These are phyloP conservation scores for Leptonema lineaticorne DNA, from an alignment of 1,140 invertebrate species.

Conservation along the genomic window DNA sequence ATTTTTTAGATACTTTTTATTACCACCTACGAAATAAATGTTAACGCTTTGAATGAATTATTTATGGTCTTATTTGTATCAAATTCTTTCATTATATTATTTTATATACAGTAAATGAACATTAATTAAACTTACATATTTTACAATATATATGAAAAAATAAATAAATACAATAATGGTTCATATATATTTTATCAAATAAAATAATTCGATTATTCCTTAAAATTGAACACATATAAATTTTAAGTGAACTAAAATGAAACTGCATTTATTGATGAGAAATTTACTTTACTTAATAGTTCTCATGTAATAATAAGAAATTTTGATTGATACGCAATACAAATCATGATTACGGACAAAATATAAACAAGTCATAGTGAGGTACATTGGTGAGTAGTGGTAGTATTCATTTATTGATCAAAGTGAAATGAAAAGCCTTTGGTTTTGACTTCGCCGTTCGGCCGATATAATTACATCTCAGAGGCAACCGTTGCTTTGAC, in stretches of 20 bases:
- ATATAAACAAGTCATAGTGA: slow-evolving; percentile 22
- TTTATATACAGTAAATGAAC: too few relatives aligned
- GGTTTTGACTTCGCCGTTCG: slow-evolving; percentile 33
- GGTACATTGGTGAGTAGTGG: background rate
- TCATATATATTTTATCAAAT: too few relatives aligned
- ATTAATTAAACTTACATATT: too few relatives aligned
- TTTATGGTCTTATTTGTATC: slow-evolving; percentile 8
- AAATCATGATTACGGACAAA: slow-evolving; percentile 24
- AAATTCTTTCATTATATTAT: background rate
- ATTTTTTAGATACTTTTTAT: slow-evolving; percentile 14
- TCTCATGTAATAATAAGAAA: slow-evolving; percentile 25
- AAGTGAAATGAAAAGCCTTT: slow-evolving; percentile 38
- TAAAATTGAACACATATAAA: too few relatives aligned
- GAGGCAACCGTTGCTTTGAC: slow-evolving; percentile 37
- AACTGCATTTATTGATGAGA: too few relatives aligned
- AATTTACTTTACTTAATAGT: too few relatives aligned
- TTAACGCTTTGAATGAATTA: slow-evolving; percentile 14
- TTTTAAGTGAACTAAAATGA: too few relatives aligned
- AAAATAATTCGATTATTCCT: too few relatives aligned
- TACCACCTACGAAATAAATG: background rate
- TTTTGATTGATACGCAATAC: slow-evolving; percentile 27
- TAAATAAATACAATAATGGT: too few relatives aligned
- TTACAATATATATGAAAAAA: too few relatives aligned
- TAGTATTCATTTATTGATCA: slow-evolving; percentile 36
- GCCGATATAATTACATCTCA: slow-evolving; percentile 39